Conservation (phyloP, 2,113 vertebrate species). For the Actenoides hombroni region DNA sequence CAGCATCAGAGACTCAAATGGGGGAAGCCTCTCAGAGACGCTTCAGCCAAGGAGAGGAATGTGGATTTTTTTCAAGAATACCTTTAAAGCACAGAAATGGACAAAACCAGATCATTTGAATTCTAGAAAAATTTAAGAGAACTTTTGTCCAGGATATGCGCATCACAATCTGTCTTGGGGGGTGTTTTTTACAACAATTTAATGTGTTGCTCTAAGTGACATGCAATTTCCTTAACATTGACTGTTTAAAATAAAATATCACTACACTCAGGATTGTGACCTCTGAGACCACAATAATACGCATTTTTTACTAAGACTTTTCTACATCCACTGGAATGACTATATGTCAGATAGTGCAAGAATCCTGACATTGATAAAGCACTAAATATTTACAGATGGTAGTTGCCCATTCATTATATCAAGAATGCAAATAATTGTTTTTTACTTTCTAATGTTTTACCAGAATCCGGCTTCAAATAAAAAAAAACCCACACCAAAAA, state of each 20-base stretch:
- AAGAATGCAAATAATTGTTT: constrained; percentile 42
- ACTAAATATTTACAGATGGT: neutral
- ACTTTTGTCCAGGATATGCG: neutral
- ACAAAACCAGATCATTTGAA: neutral
- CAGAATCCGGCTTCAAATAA: neutral
- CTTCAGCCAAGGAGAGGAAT: constrained; percentile 10
- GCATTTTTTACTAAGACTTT: neutral
- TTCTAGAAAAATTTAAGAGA: neutral
- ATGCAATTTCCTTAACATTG: neutral
- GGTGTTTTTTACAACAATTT: neutral
- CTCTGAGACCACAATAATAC: constrained; percentile 9
- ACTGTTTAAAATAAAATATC: neutral
- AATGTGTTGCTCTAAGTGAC: neutral
- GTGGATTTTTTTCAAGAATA: constrained; percentile 10
- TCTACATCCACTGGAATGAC: constrained; percentile 15
- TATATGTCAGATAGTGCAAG: neutral
- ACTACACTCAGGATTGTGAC: neutral
- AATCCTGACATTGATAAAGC: constrained; percentile 30
- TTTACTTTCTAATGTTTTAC: neutral
- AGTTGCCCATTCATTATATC: constrained; percentile 29
- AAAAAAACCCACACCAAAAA: neutral
- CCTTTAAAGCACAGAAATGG: neutral
- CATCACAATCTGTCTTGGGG: neutral
- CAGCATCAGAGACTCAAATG: neutral
- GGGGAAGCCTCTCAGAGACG: constrained; percentile 1